Conservation (phyloP, 1,140 invertebrate species). For the Pissodes strobi region DNA sequence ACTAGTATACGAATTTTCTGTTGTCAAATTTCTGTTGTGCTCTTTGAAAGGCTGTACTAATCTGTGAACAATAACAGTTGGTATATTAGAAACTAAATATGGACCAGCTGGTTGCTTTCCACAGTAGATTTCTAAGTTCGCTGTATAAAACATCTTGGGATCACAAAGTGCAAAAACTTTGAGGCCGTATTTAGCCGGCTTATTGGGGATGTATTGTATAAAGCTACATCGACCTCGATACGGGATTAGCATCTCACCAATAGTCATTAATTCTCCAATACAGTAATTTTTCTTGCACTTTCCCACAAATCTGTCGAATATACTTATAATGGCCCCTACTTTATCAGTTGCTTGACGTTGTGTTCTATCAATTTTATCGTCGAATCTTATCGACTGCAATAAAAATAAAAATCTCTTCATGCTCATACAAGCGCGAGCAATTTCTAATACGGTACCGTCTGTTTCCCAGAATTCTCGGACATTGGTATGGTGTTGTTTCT, state of each 20-base stretch:
- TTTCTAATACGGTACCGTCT: conserved; percentile 48
- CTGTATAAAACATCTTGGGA: conserved; percentile 15
- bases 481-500: conserved; percentile 40
- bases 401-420: conserved; percentile 49
- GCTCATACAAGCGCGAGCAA: conserved; percentile 45
- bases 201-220: conserved; percentile 56
- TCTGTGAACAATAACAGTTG: no score
- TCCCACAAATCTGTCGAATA: conserved; percentile 1
- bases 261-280: conserved; percentile 46
- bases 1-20: no score
- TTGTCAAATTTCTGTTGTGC: no score
- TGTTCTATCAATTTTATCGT: conserved; percentile 26
- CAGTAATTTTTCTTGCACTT: conserved; percentile 38
- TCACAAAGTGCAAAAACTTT: conserved; percentile 42
- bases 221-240: conserved; percentile 56
- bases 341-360: not conserved
- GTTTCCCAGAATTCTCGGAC: conserved; percentile 42
- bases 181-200: conserved; percentile 58
- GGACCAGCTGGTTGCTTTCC: conserved; percentile 46
- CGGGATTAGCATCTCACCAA: conserved; percentile 54
- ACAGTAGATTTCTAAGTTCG: conserved; percentile 50
- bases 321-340: conserved; percentile 14
- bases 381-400: conserved; percentile 47
- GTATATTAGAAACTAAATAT: no score
- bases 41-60: conserved; percentile 37